Conservation (phyloP, 1,140 invertebrate genomes). For the Drosophila triauraria region DNA sequence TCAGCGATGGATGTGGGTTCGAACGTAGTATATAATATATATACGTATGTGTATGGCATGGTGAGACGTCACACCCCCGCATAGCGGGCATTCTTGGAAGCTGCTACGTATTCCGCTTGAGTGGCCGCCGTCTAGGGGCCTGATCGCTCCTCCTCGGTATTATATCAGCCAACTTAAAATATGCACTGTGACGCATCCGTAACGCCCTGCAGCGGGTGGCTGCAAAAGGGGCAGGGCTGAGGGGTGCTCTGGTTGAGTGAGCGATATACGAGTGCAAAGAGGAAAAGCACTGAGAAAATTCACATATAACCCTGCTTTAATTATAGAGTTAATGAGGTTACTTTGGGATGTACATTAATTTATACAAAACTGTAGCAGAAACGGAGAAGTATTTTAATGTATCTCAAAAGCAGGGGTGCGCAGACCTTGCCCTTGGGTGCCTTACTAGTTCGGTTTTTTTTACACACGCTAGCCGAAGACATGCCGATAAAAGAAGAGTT, state of each 20-base stretch:
- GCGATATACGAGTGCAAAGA: conserved; percentile 39
- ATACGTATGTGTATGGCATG: background rate
- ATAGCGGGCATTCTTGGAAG: conserved; percentile 73
- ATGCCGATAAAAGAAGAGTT: background rate
- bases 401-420: background rate
- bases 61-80: conserved; percentile 66
- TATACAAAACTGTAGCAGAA: background rate
- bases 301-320: background rate
- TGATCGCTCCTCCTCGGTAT: conserved; percentile 38
- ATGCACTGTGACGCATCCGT: conserved; percentile 76
- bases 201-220: conserved; percentile 26
- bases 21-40: conserved; percentile 10
- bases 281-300: background rate
- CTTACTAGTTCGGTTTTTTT: background rate
- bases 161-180: conserved; percentile 77
- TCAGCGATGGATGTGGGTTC: conserved; percentile 49
- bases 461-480: background rate
- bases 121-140: conserved; percentile 55
- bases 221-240: background rate
- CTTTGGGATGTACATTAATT: background rate
- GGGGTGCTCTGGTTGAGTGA: conserved; percentile 34
- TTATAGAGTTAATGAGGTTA: background rate
- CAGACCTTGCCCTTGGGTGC: background rate
- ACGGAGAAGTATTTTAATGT: background rate
- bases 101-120: conserved; percentile 50